phyloP scores from a whole-genome alignment of 2,797 vertebrate species.

The Gymnodraco acuticeps region DNA sequence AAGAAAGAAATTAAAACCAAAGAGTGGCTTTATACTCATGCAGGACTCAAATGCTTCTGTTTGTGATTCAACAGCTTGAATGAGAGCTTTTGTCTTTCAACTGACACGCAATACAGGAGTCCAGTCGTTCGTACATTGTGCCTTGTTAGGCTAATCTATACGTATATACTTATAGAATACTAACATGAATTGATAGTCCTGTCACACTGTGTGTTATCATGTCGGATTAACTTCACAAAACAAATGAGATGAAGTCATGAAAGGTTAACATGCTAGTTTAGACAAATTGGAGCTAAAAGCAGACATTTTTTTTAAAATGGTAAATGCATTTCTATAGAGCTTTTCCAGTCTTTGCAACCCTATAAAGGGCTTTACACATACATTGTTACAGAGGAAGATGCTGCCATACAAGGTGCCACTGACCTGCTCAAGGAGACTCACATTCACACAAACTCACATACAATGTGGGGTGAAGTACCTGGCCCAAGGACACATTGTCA shows the following conservation, averaged over 20 bases:
- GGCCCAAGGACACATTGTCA: too few relatives aligned
- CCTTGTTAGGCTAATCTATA: constrained; percentile 38
- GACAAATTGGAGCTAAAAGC: background rate
- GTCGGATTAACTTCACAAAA: background rate
- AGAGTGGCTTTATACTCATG: background rate
- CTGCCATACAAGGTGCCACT: too few relatives aligned
- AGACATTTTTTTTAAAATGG: too few relatives aligned
- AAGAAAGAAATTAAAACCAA: background rate
- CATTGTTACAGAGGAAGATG: too few relatives aligned
- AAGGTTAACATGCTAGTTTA: background rate
- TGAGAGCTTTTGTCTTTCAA: constrained; percentile 21
- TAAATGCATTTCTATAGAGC: too few relatives aligned
- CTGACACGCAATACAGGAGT: background rate
- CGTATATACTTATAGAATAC: background rate
- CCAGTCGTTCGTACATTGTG: background rate
- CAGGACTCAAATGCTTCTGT: background rate
- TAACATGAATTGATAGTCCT: background rate
- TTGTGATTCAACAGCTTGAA: constrained; percentile 4
- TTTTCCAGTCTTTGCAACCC: too few relatives aligned
- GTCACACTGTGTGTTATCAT: constrained; percentile 30
- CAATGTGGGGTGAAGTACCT: too few relatives aligned
- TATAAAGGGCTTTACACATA: too few relatives aligned
- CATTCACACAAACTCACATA: too few relatives aligned
- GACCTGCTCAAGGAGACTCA: too few relatives aligned
- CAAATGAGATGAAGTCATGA: constrained; percentile 4